A percentile compares a stretch with the other conserved stretches of the same genome.
phyloP scores from a whole-genome alignment of 2,888 invertebrate genomes.

The Dolichomitus sp. region DNA sequence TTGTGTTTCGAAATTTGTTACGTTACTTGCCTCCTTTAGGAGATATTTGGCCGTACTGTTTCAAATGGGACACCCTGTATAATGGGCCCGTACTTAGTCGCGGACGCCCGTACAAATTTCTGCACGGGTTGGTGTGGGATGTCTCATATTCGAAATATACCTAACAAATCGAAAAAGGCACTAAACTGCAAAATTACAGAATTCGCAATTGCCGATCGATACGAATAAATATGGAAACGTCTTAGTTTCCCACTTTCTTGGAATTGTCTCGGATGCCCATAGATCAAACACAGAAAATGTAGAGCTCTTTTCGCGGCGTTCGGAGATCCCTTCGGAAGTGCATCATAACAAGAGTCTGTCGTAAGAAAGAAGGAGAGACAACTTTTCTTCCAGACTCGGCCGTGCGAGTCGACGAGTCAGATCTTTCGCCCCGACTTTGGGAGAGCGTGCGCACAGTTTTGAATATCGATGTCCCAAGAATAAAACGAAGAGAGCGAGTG shows the following conservation, averaged over 20 bases:
- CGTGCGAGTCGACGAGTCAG: slow-evolving; percentile 64
- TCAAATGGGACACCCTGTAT: too few species aligned
- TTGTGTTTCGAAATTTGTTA: too few species aligned
- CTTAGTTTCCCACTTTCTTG: not conserved
- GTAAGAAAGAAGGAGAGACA: slow-evolving; percentile 1
- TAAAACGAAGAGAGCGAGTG: slow-evolving; percentile 30
- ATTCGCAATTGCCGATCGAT: too few species aligned
- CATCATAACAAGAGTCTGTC: slow-evolving; percentile 2
- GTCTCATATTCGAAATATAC: too few species aligned
- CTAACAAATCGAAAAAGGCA: too few species aligned
- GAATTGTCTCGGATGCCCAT: not conserved
- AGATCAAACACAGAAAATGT: slow-evolving; percentile 26
- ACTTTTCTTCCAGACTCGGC: slow-evolving; percentile 50
- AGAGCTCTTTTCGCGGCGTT: slow-evolving; percentile 1
- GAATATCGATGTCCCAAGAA: slow-evolving; percentile 57
- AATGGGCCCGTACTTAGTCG: too few species aligned
- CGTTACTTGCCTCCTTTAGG: too few species aligned
- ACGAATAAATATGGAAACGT: too few species aligned
- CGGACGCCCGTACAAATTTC: too few species aligned
- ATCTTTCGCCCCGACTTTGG: slow-evolving; percentile 53
- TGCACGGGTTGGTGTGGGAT: too few species aligned
- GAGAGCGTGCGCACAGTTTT: slow-evolving; percentile 52
- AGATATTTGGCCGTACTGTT: too few species aligned
- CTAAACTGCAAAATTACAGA: not conserved
- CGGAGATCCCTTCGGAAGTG: not conserved